Evolutionary conservation across 2,113 vertebrate species (phyloP), one percentile per base, ranked within the genome.

Genomic region (Corythoichthys intestinalis): DNA sequence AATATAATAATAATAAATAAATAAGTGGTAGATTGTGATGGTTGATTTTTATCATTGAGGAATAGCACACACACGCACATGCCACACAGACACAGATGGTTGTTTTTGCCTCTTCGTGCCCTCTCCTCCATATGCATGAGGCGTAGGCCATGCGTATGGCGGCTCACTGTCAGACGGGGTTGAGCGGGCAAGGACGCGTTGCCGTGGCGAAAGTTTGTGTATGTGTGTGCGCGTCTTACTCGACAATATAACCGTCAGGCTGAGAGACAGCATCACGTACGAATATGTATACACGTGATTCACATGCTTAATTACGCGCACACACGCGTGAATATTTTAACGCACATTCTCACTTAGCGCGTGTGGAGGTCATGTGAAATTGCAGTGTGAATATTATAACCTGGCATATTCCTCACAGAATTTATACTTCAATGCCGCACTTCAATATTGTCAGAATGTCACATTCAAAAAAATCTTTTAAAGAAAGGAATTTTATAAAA

Each of bases 71-170:
- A 35, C 57, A 17, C 35, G 15, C 60, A 28, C 61, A 70, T 56
- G 57, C 48, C 54, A 67, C 53, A 79, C 60, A 79, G 57, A 71
- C 63, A 75, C 52, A 1, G 62, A 63, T 86, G 74, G 76, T 83
- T 89, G 82, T 83, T 90, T 85, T 85, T 83, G 77, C 63, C 75
- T 79, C 80, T 78, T 66, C 69, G 75, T 76, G 61, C 61, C 49
- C 74, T 75, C 89, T 91, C 77, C 70, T 92, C 75, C 85, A 91
- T 91, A 90, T 92, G 88, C 76, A 91, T 92, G 87, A 90, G 87
- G 63, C 54, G 67, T 77, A 71, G 79, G 83, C 80, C 73, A 74
- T 85, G 85, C 87, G 85, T 86, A 84, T 84, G 83, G 80, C 82
- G 14, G 82, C 80, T 89, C 80, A 74, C 87, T 91, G 89, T 90